These are phyloP conservation scores for Lethrus apterus DNA, from an alignment of 1,140 invertebrate species.

Conservation along the genomic window DNA sequence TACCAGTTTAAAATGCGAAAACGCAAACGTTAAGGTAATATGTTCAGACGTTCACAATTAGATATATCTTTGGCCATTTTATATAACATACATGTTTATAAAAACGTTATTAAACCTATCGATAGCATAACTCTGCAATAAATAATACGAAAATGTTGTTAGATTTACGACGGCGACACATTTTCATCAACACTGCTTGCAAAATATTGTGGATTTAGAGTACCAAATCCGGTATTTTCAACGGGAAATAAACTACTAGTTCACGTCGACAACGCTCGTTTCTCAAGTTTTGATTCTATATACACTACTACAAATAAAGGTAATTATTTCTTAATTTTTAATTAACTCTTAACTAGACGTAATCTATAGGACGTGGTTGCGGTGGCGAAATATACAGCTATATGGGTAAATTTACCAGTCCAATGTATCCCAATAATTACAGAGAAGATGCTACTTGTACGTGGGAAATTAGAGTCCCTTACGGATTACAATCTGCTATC, in stretches of 20 bases:
- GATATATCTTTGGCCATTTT: too few relatives aligned
- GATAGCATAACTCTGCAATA: too few relatives aligned
- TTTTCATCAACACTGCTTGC: too few relatives aligned
- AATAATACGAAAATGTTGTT: too few relatives aligned
- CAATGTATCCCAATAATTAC: neutral
- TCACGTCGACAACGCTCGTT: neutral
- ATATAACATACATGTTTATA: too few relatives aligned
- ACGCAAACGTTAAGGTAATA: too few relatives aligned
- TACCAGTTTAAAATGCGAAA: too few relatives aligned
- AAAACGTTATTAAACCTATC: too few relatives aligned
- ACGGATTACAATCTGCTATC: neutral
- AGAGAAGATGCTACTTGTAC: neutral
- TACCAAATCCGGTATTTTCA: neutral
- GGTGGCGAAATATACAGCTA: neutral
- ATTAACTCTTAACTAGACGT: neutral
- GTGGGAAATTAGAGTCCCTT: neutral
- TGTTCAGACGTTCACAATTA: too few relatives aligned
- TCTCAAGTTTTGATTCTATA: neutral
- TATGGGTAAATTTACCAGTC: constrained; percentile 1
- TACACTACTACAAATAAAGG: neutral
- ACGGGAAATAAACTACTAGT: neutral
- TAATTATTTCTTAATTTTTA: neutral
- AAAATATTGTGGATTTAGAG: neutral
- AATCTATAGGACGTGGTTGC: neutral
- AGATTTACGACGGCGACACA: too few relatives aligned